Base-by-base conservation (phyloP, 2,888 invertebrate genomes). In the Drosophila kanekoi region DNA sequence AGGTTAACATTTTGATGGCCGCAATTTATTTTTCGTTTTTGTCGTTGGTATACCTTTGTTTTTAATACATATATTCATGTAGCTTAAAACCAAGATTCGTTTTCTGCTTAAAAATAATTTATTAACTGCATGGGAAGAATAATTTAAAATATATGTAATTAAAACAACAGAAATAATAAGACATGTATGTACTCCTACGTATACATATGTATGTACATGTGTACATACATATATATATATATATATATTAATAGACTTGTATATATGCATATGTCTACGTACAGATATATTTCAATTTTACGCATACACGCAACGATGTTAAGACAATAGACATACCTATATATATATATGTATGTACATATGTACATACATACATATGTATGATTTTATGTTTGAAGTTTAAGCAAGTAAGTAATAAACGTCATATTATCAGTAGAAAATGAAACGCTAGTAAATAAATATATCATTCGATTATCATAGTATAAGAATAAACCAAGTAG, bases 1-100 rank as follows among this genome's bases (percentile, higher is more conserved):
- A 63, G 72, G 54, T 80, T 82, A 88, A 85, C 83, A 81, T 65
- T 61, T 57, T 51, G 18, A 58, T 57, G 62, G 49, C 58, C 65
- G 58, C 66, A 81, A 63, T 79, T 72, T 58, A 56, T 54, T 63
- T 35, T 33, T 33, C 16, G 48, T 18, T 18, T 18, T 1, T 18
- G 18, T 18, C 18, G 18, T 18, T 1, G 1, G 18, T 18, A 40
- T 16, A 5, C 8, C 13, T 4, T 16, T 28, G 11, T 18, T 43
- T 40, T 9, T 41, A 16, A 43, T 18, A 18, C 18, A 64, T 35
- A 18, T 20, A 65, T 35, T n/a, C 41, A 48, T 10, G 41, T 37
- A 47, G 47, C n/a, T 23, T 18, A 41, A 23, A 47, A 45, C 41
- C 28, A 28, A 28, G 40, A 73, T 51, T 58, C 49, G 51, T 57